Conservation (phyloP, 1,140 invertebrate genomes). For the Hyles vespertilio region DNA sequence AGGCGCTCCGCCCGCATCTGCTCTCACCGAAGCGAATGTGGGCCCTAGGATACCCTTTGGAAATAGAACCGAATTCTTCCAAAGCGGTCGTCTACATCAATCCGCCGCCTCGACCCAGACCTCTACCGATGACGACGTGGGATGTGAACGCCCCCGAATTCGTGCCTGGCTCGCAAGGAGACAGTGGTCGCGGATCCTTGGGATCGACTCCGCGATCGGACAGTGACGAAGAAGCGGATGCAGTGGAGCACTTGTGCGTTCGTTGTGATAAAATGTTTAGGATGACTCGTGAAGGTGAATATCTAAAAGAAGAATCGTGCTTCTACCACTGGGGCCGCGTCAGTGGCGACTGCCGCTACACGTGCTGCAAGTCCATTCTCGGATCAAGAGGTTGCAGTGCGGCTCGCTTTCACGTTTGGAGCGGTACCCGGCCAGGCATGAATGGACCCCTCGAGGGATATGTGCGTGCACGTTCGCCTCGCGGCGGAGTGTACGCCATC, state of each 20-base stretch:
- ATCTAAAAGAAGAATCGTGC: slow-evolving; percentile 82
- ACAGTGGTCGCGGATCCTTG: slow-evolving; percentile 72
- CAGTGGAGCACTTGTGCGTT: slow-evolving; percentile 79
- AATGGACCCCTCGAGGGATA: slow-evolving; percentile 84
- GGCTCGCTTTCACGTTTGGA: slow-evolving; percentile 85
- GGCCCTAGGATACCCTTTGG: slow-evolving; percentile 84
- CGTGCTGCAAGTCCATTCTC: slow-evolving; percentile 71
- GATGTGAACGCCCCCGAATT: slow-evolving; percentile 82
- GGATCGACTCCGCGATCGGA: slow-evolving; percentile 75
- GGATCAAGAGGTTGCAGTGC: slow-evolving; percentile 78
- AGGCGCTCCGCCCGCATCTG: slow-evolving; percentile 75
- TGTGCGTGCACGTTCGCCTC: slow-evolving; percentile 74
- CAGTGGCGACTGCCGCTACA: slow-evolving; percentile 56
- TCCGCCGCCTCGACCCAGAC: slow-evolving; percentile 58
- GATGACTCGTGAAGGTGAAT: slow-evolving; percentile 80
- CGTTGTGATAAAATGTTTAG: slow-evolving; percentile 85
- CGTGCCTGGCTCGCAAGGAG: slow-evolving; percentile 74
- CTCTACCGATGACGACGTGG: slow-evolving; percentile 53
- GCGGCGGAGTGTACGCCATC: slow-evolving; percentile 83
- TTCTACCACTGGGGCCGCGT: slow-evolving; percentile 87
- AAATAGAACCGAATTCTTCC: slow-evolving; percentile 77
- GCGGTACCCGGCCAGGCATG: slow-evolving; percentile 79
- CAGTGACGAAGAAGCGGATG: slow-evolving; percentile 72
- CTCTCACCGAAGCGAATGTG: slow-evolving; percentile 80
- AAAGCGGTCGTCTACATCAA: slow-evolving; percentile 80